phyloP scores from a whole-genome alignment of 2,797 vertebrate genomes.

The Crossoptilon crossoptilon region DNA sequence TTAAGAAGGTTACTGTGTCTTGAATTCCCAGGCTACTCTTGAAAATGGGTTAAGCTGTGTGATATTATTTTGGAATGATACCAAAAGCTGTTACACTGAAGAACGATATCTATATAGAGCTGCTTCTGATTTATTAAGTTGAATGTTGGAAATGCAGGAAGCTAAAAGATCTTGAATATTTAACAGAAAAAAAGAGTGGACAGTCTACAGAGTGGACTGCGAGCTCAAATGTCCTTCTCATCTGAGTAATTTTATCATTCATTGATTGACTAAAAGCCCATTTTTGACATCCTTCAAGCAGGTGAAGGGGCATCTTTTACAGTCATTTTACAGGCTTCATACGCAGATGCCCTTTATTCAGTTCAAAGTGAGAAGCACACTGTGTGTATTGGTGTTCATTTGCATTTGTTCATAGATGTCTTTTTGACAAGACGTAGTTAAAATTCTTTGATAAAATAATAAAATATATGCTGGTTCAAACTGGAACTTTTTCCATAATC shows the following conservation, averaged over 20 bases:
- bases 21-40: background rate
- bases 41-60: background rate
- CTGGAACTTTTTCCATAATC: background rate
- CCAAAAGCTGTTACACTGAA: background rate
- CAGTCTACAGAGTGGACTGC: background rate
- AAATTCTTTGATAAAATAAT: background rate
- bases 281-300: background rate
- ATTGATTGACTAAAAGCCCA: background rate
- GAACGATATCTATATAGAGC: background rate
- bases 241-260: background rate
- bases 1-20: background rate
- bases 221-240: background rate
- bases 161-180: background rate
- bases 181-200: background rate
- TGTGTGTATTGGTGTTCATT: background rate
- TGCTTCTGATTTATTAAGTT: background rate
- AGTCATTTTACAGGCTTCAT: background rate
- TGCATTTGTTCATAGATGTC: background rate
- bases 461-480: background rate
- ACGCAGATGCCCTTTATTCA: background rate
- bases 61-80: background rate
- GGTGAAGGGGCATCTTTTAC: background rate
- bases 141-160: background rate
- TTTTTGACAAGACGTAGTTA: background rate
- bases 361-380: background rate